Percentiles rank a stretch among this genome's conserved stretches.
These are phyloP conservation scores for Pilophorus perplexus DNA, from an alignment of 2,888 invertebrate species.

Conservation along the genomic window DNA sequence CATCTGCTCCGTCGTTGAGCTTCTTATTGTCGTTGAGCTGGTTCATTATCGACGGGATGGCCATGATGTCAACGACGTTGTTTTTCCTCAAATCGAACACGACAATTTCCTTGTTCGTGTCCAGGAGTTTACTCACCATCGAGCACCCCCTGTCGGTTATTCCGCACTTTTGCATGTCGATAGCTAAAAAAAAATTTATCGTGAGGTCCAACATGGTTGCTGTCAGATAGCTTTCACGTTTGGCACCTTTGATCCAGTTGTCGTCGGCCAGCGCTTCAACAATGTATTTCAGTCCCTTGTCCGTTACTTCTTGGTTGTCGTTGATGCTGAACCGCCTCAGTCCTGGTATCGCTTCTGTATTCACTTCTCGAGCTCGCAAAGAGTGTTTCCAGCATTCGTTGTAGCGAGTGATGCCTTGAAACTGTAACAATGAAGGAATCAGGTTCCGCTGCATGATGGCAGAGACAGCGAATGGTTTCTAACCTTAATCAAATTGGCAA, in stretches of 20 bases:
- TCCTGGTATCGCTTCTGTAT: slow-evolving; percentile 70
- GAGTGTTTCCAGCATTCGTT: slow-evolving; percentile 81
- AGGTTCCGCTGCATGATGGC: too few relatives aligned
- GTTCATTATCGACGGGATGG: slow-evolving; percentile 33
- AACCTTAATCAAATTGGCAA: slow-evolving; percentile 64
- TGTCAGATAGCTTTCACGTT: too few relatives aligned
- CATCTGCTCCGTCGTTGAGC: too few relatives aligned
- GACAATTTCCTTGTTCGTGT: slow-evolving; percentile 45
- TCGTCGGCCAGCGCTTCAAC: slow-evolving; percentile 71
- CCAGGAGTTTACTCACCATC: slow-evolving; percentile 60
- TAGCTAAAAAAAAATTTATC: slow-evolving; percentile 52
- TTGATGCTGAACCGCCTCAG: slow-evolving; percentile 68
- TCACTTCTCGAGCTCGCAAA: slow-evolving; percentile 70
- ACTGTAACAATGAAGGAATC: too few relatives aligned
- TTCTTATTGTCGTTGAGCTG: too few relatives aligned
- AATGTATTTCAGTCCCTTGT: slow-evolving; percentile 62
- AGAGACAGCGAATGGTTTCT: too few relatives aligned
- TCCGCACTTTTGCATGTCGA: slow-evolving; percentile 74
- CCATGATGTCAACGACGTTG: slow-evolving; percentile 25
- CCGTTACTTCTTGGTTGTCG: slow-evolving; percentile 66
- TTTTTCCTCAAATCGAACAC: slow-evolving; percentile 64
- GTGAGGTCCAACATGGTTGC: background rate
- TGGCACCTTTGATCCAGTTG: slow-evolving; percentile 69
- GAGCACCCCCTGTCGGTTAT: slow-evolving; percentile 62
- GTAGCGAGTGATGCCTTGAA: slow-evolving; percentile 68